Evolutionary conservation across 2,113 vertebrate genomes (phyloP), one percentile per base, ranked within the genome.

Genomic region (Pionites leucogaster): DNA sequence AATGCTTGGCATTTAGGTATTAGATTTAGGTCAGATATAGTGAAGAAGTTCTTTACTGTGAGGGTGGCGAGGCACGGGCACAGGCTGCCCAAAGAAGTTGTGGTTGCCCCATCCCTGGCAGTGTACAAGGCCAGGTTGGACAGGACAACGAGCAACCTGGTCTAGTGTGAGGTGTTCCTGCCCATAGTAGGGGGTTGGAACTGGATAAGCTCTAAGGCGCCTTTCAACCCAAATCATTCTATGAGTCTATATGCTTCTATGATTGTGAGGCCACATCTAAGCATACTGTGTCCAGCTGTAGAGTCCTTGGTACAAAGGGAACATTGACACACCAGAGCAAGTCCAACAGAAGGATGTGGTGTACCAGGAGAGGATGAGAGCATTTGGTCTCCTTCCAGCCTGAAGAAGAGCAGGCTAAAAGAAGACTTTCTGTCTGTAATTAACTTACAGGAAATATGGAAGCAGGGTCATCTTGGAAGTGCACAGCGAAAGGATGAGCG

Each of bases 251-350:
- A 24, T 35, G 33, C 33, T 59, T 59, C 57, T 35, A 59, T 16
- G 57, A 35, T 24, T 55, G 25, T 59, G 52, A 50, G 13, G 28
- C 35, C 39, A 33, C 47, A 27, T 35, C 17, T 24, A 14, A 81
- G 28, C 4, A 6, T 47, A 31, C 17, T 0, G 0, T 67, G 25
- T 62, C 19, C 52, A 53, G 31, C 5, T 49, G 49, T 17, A 59
- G 22, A 7, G 17, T 33, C 37, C 20, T 64, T 31, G 10, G 35
- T 62, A 65, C 46, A 82, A 78, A 41, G 62, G 27, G 17, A 60
- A 27, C 29, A 27, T 27, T 55, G 65, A 62, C 4, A 6, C 4
- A 11, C 17, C 3, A 14, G 59, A 69, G 39, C 44, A 72, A 70
- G 28, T 59, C 57, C 70, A 47, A 31, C 28, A 59, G 62, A 72